Evolutionary conservation across 2,888 invertebrate genomes (phyloP).

Genomic region (Perizoma flavofasciatum): DNA sequence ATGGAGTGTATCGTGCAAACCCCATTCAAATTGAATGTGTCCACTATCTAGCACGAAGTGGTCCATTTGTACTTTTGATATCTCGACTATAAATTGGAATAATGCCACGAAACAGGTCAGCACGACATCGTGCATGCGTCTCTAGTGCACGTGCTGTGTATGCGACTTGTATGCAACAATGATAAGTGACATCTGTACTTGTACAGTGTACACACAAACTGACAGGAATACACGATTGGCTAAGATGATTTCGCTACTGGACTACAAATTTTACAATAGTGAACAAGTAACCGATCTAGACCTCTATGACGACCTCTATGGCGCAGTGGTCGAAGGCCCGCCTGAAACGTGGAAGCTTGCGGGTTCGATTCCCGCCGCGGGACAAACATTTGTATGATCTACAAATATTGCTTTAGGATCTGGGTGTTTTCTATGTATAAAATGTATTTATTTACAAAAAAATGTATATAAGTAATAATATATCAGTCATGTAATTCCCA

Average conservation of each 20-base stretch:
- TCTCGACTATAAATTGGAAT: conserved; percentile 38
- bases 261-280: not conserved
- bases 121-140: conserved; percentile 33
- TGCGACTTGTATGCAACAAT: conserved; percentile 12
- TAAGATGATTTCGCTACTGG: not conserved
- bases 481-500: too few relatives aligned
- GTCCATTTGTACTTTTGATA: conserved; percentile 21
- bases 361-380: too few relatives aligned
- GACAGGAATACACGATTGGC: conserved; percentile 12
- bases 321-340: too few relatives aligned
- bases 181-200: conserved; percentile 27
- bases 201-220: conserved; percentile 13
- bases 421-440: too few relatives aligned
- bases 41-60: conserved; percentile 10
- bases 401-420: too few relatives aligned
- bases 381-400: too few relatives aligned
- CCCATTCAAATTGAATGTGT: conserved; percentile 17
- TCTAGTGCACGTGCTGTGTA: conserved; percentile 11
- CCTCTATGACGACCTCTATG: too few relatives aligned
- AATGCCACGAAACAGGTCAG: conserved; percentile 32
- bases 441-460: too few relatives aligned
- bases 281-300: too few relatives aligned
- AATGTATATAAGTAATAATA: too few relatives aligned
- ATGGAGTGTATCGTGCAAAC: conserved; percentile 11
- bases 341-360: too few relatives aligned